A percentile compares a stretch with the other conserved stretches of the same genome.
These are phyloP conservation scores for Eulemur albifrons DNA, from an alignment of 2,797 vertebrate species.

Conservation along the genomic window DNA sequence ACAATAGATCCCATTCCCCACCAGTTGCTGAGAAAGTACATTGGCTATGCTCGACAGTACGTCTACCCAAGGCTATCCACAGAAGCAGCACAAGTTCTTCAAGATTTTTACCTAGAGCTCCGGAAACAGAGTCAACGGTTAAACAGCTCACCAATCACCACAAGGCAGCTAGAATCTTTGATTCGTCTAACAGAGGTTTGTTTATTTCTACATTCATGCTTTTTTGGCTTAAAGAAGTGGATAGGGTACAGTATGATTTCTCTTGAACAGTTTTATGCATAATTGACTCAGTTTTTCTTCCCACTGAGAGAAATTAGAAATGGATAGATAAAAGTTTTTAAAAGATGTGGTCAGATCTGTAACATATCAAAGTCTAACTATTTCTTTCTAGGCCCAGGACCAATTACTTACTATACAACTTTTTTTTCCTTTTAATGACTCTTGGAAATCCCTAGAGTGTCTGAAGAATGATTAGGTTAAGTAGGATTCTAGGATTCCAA, in stretches of 20 bases:
- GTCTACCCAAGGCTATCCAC: constrained; percentile 91
- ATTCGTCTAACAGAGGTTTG: constrained; percentile 96
- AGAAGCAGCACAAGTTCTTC: constrained; percentile 93
- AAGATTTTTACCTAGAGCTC: constrained; percentile 95
- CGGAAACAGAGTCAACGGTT: constrained; percentile 92
- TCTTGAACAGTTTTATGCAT: background rate
- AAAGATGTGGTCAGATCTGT: background rate
- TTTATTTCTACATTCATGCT: constrained; percentile 54
- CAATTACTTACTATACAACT: background rate
- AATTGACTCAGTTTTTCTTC: constrained; percentile 22
- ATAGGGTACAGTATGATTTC: background rate
- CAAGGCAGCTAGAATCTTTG: constrained; percentile 95
- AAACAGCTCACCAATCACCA: constrained; percentile 95
- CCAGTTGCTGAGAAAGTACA: constrained; percentile 94
- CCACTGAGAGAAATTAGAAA: constrained; percentile 8
- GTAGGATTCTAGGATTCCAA: background rate
- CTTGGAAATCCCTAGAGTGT: background rate
- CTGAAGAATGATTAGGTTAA: constrained; percentile 10
- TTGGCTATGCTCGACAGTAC: constrained; percentile 96
- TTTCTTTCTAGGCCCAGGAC: background rate
- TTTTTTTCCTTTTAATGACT: background rate
- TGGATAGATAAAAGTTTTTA: background rate
- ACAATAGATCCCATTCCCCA: constrained; percentile 91
- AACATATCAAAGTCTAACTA: background rate
- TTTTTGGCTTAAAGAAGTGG: background rate